Evolutionary conservation across 2,888 invertebrate genomes (phyloP).

Genomic region (Pyrochroa serraticornis): DNA sequence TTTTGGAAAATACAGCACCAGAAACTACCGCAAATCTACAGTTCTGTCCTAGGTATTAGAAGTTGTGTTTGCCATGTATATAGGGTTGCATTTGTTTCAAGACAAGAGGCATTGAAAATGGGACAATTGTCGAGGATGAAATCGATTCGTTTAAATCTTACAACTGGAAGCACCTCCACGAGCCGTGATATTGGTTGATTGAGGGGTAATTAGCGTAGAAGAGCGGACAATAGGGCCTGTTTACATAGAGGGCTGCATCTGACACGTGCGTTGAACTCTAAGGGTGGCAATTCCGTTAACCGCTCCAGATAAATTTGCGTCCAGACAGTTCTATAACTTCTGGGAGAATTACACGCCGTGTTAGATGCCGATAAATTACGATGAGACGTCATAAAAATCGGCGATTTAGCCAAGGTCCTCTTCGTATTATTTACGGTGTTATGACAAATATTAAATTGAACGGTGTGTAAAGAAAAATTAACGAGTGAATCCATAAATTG

Average conservation of each 20-base stretch:
- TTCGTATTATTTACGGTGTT: background rate
- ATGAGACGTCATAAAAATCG: conserved; percentile 16
- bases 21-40: too few species aligned
- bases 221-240: conserved; percentile 35
- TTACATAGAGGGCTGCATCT: conserved; percentile 37
- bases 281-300: conserved; percentile 30
- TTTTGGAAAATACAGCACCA: too few species aligned
- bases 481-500: conserved; percentile 15
- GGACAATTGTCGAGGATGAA: background rate
- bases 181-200: conserved; percentile 32
- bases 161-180: conserved; percentile 12
- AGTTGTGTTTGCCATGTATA: too few species aligned
- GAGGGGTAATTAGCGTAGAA: conserved; percentile 36
- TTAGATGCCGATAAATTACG: conserved; percentile 21
- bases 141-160: conserved; percentile 10
- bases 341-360: conserved; percentile 15
- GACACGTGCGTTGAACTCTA: conserved; percentile 35
- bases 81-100: background rate
- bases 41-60: too few species aligned
- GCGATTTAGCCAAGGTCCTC: conserved; percentile 3
- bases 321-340: conserved; percentile 23
- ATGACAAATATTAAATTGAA: conserved; percentile 2
- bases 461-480: conserved; percentile 9
- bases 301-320: conserved; percentile 25
- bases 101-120: background rate